Conservation (phyloP, 2,797 vertebrate species). For the Chiloscyllium punctatum region DNA sequence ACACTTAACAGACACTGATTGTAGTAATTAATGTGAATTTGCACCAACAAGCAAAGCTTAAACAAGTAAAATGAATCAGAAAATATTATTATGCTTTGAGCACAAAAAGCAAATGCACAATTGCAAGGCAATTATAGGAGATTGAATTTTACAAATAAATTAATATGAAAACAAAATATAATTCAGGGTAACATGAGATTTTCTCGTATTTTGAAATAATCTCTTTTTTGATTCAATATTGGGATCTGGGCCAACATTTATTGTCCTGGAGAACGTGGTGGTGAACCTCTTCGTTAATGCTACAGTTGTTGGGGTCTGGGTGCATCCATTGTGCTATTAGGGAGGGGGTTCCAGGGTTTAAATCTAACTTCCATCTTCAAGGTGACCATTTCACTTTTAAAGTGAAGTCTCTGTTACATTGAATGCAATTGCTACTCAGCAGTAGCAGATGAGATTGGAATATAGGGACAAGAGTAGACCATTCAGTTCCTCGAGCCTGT, state of each 20-base stretch:
- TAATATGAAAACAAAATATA: not conserved
- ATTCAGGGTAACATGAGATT: not conserved
- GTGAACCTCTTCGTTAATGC: not conserved
- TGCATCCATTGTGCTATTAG: not conserved
- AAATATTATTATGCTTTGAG: not conserved
- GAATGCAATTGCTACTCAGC: not conserved
- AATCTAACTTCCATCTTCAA: not conserved
- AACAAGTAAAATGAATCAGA: not conserved
- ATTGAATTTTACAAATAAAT: not conserved
- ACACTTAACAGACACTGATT: not conserved
- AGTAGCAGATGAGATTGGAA: not conserved
- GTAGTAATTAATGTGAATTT: not conserved
- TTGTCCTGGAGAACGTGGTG: not conserved
- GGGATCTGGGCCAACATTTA: not conserved
- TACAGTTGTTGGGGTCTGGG: not conserved
- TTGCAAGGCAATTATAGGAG: not conserved
- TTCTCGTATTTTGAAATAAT: not conserved
- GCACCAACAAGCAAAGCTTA: not conserved
- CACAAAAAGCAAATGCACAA: not conserved
- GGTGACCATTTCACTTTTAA: not conserved
- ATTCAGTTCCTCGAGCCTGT: not conserved
- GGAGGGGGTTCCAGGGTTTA: not conserved
- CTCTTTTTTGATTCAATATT: not conserved
- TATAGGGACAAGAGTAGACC: not conserved
- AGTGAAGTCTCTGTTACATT: not conserved